These are phyloP conservation scores for Gortyna flavago DNA, from an alignment of 2,888 invertebrate genomes.

Conservation along the genomic window DNA sequence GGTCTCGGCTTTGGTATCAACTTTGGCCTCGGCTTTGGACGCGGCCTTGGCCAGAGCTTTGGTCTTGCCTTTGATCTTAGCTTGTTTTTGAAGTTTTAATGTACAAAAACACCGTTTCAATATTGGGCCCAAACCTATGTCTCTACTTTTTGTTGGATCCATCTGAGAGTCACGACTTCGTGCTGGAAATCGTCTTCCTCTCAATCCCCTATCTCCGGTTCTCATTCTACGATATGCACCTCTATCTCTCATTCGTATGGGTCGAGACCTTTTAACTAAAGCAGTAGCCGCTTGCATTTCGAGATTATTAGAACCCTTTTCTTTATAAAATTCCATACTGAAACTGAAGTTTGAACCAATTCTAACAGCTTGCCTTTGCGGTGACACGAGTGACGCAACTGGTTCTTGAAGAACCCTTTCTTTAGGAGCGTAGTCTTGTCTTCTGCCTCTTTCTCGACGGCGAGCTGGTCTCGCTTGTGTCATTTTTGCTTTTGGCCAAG, in stretches of 20 bases:
- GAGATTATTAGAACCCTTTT: conserved; percentile 27
- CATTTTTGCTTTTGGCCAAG: conserved; percentile 37
- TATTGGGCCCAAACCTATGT: conserved; percentile 41
- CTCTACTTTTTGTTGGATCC: conserved; percentile 25
- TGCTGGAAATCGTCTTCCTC: conserved; percentile 25
- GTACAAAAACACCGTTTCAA: conserved; percentile 69
- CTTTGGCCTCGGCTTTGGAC: not conserved
- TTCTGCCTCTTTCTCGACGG: conserved; percentile 12
- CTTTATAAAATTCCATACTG: conserved; percentile 71
- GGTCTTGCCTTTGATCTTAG: not conserved
- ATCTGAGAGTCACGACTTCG: conserved; percentile 40
- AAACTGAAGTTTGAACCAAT: conserved; percentile 72
- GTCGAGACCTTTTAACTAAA: conserved; percentile 11
- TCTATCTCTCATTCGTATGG: conserved; percentile 1
- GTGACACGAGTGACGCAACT: not conserved
- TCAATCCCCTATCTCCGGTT: conserved; percentile 16
- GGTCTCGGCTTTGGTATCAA: not conserved
- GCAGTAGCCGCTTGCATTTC: conserved; percentile 34
- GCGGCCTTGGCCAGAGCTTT: not conserved
- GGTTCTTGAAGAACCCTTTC: conserved; percentile 8
- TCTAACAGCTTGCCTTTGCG: conserved; percentile 59
- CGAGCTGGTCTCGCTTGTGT: conserved; percentile 27
- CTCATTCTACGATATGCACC: conserved; percentile 25
- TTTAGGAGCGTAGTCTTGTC: conserved; percentile 6
- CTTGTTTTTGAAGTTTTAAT: conserved; percentile 64